A percentile compares a stretch with the other conserved stretches of the same genome.
Evolutionary conservation across 2,888 invertebrate species (phyloP).

Genomic region (Diarsia dahlii): DNA sequence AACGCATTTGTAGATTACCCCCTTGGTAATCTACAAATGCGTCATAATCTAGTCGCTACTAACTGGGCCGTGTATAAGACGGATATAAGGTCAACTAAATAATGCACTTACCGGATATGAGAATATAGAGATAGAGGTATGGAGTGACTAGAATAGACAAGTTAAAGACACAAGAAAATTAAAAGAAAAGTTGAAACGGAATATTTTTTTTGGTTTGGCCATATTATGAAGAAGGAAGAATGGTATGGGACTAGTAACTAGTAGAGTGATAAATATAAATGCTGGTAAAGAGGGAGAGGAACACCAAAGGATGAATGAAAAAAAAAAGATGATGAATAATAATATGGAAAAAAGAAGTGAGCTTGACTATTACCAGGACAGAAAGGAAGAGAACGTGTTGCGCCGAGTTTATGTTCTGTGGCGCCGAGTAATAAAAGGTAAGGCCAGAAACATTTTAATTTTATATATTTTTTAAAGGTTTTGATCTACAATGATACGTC

Average conservation of each 20-base stretch:
- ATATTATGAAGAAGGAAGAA: background rate
- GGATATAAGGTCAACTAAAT: too few relatives aligned
- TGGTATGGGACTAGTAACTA: background rate
- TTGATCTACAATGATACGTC: too few relatives aligned
- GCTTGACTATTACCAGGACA: background rate
- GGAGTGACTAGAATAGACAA: background rate
- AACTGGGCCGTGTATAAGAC: too few relatives aligned
- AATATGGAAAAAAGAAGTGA: background rate
- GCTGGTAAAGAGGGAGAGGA: background rate
- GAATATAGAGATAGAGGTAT: too few relatives aligned
- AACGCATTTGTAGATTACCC: too few relatives aligned
- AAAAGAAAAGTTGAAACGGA: background rate
- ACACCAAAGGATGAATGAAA: background rate
- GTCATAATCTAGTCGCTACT: too few relatives aligned
- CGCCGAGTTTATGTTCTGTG: too few relatives aligned
- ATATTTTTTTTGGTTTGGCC: background rate
- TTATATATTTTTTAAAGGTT: too few relatives aligned
- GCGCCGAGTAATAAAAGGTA: background rate
- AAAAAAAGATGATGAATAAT: too few relatives aligned
- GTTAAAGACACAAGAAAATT: background rate
- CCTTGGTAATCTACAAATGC: too few relatives aligned
- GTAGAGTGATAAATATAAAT: background rate
- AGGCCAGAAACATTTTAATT: background rate
- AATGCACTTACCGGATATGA: too few relatives aligned
- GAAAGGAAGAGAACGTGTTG: background rate